Base-by-base conservation (phyloP, 2,888 invertebrate genomes). In the Pachydiplax longipennis region DNA sequence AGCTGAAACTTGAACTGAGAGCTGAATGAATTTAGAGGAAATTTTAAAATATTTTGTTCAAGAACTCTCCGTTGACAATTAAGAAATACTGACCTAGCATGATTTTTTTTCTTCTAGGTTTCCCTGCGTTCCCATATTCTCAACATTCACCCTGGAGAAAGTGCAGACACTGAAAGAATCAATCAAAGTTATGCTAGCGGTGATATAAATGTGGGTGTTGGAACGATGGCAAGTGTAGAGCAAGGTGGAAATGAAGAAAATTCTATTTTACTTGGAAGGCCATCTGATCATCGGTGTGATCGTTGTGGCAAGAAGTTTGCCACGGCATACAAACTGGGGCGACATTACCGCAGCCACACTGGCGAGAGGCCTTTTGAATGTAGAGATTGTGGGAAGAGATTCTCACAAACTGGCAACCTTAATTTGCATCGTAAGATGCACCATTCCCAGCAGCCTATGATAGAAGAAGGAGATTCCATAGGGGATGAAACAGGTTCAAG, bases 351-450 rank as follows among this genome's bases (percentile, higher is more conserved):
- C 31, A 91, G 92, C 61, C 92, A 92, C 48, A 92, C 92, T 3
- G 92, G 92, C 1, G 92, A 92, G 15, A 91, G 91, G n/a, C 92
- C 92, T 0, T 92, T 91, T 80, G 91, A 91, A 37, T 94, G 12
- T 92, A 93, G 40, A 92, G 93, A 73, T 93, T 94, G 94, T 91
- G 92, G 93, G 81, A 93, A 93, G 5, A 92, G 92, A 8, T 94
- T 94, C 91, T 94, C 94, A 0, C 94, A 94, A 91, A 93, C 93
- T 13, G 93, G 93, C 2, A 94, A 94, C 92, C 91, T 93, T 0
- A 94, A 94, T 91, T 92, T 92, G 3, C 94, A 94, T 91, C 93
- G 93, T 90, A 90, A 92, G 0, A 94, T 93, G 83, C 94, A 93
- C 91, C 87, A 87, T 61, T 87, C 87, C 22, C 87, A 61, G 58